A percentile compares a stretch with the other conserved stretches of the same genome.
These are phyloP conservation scores for Helicoverpa zea DNA, from an alignment of 1,140 invertebrate genomes.

Conservation along the genomic window DNA sequence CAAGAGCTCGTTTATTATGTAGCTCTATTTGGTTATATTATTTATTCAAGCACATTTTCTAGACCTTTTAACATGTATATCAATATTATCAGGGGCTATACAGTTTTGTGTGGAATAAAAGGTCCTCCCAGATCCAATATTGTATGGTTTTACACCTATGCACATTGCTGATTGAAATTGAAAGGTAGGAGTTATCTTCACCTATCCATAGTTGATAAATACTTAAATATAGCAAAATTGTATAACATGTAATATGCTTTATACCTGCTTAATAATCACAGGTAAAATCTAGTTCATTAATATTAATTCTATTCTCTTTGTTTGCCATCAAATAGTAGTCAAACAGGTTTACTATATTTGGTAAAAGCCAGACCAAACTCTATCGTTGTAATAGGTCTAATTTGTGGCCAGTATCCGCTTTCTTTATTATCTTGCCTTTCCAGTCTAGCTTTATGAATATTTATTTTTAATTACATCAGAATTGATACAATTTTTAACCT, in stretches of 20 bases:
- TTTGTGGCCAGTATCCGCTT: neutral
- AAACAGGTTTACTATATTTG: neutral
- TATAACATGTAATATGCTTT: no score
- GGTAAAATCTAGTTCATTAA: neutral
- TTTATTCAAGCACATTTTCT: neutral
- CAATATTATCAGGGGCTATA: neutral
- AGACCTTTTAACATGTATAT: neutral
- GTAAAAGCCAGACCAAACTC: no score
- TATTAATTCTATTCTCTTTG: neutral
- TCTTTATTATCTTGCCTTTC: neutral
- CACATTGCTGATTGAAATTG: no score
- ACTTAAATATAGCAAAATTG: no score
- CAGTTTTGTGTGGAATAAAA: no score
- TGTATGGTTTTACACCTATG: no score
- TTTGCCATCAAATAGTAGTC: conserved; percentile 6
- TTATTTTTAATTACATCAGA: neutral
- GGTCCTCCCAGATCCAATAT: no score
- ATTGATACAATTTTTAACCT: neutral
- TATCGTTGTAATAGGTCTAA: neutral
- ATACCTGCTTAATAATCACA: no score
- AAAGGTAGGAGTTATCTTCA: no score
- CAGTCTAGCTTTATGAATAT: neutral
- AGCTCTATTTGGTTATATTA: neutral
- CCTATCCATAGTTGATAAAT: no score
- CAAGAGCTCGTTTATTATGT: neutral